Evolutionary conservation across 2,113 vertebrate species (phyloP), one percentile per base, ranked within the genome.

Genomic region (Brachyhypopomus gauderio): DNA sequence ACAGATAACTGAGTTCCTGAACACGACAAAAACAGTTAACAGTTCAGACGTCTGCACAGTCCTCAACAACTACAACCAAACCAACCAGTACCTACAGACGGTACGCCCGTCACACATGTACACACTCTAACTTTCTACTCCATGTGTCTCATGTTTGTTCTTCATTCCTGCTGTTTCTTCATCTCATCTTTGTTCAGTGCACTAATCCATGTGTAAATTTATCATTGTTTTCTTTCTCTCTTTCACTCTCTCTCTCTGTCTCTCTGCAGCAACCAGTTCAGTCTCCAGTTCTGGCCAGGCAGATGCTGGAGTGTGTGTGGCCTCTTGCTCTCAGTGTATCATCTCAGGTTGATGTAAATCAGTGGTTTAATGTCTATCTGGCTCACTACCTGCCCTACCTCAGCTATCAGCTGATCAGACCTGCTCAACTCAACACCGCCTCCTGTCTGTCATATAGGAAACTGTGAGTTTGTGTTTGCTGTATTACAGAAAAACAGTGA

Each of bases 261-360:
- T 62, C 11, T n/a, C n/a, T 56, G 6, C 77, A 92, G 90, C 86
- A 88, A 82, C 72, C 86, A 4, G 64, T 90, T 60, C 83, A 81
- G 17, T 62, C 71, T 1, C 80, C 87, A 27, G 22, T 73, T 58
- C 36, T 90, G 67, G 91, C 70, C 78, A 76, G 6, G 58, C 60
- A 45, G 72, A 89, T 67, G 16, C 78, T 93, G 64, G 82, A 85
- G 30, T 92, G 91, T 55, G 75, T 91, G 7, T 93, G 92, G 92
- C 64, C 83, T 72, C 74, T 63, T 30, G 91, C 85, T 6, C 84
- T 92, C 86, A 85, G 76, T 48, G 86, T 85, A 69, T 78, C 72
- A 3, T 82, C 11, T 45, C 80, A 14, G 48, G 30, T 52, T 4
- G 90, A 92, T 14, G 86, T 82, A 38, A 12, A 89, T 59, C 36